Evolutionary conservation across 2,797 vertebrate species (phyloP), one percentile per base, ranked within the genome.

Genomic region (Scolopax rusticola): DNA sequence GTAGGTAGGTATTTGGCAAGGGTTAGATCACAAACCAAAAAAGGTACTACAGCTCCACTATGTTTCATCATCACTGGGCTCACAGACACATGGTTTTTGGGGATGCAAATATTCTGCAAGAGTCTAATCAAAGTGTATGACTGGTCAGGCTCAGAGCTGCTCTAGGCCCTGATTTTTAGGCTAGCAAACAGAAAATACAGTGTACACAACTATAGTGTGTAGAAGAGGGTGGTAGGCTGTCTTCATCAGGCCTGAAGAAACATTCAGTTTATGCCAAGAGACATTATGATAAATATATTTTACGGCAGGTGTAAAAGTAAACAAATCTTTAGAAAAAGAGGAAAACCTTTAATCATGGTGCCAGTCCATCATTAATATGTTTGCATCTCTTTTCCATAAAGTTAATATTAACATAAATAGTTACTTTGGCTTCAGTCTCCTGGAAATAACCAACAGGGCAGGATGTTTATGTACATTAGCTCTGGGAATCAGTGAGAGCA

Each of bases 341-440:
- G 50, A 90, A 94, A 75, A 30, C 21, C 33, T 90, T 88, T 81
- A 73, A 79, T 76, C 3, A 7, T 28, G n/a, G 48, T 87, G 53
- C 61, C 64, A 86, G 59, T 14, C 13, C 23, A 25, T 78, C 57
- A 18, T 21, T 76, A 61, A 79, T 48, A 51, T 3, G 8, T 78
- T 93, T 91, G 69, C n/a, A 69, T 75, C 69, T 88, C 38, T 94
- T 94, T 92, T 76, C 70, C 71, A 84, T 77, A 24, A 69, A 71
- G 74, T 59, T 71, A 86, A 33, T 53, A 40, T 61, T 57, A 86
- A 65, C 47, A 41, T 86, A 51, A 94, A 92, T 67, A 91, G 47
- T 92, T 95, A 90, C 38, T 25, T 93, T 95, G 90, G 70, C 86
- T 84, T 91, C 77, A 61, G 19, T 54, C 24, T 93, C 17, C 57